Evolutionary conservation across 2,113 vertebrate genomes (phyloP).

Genomic region (Psophia crepitans): DNA sequence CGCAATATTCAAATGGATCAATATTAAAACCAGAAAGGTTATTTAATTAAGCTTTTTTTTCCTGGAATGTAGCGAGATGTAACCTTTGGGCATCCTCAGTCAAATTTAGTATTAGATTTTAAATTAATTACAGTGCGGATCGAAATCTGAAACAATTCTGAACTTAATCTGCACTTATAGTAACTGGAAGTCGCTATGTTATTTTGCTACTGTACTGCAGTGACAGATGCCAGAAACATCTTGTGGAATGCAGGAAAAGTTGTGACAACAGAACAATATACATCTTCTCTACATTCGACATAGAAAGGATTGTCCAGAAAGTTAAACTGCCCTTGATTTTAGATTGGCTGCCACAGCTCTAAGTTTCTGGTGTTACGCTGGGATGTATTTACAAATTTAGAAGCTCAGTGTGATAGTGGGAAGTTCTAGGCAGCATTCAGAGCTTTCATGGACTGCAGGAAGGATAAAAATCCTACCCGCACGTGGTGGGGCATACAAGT

Average conservation of each 20-base stretch:
- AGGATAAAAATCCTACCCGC: not conserved
- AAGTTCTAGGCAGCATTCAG: not conserved
- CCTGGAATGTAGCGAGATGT: not conserved
- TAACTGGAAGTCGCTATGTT: rapidly evolving
- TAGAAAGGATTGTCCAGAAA: not conserved
- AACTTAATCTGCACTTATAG: not conserved
- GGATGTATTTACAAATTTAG: not conserved
- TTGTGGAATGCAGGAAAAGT: not conserved
- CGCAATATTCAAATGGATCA: not conserved
- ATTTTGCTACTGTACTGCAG: not conserved
- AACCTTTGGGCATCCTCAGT: not conserved
- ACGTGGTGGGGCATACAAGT: not conserved
- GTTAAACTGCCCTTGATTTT: not conserved
- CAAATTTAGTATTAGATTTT: not conserved
- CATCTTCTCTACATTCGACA: not conserved
- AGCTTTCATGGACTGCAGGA: not conserved
- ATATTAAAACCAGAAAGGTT: not conserved
- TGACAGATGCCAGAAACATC: not conserved
- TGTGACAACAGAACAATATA: not conserved
- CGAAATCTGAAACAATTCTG: not conserved
- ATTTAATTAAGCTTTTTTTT: not conserved
- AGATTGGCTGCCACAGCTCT: not conserved
- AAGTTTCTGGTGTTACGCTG: not conserved
- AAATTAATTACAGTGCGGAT: not conserved
- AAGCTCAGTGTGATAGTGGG: not conserved